Conservation (phyloP, 35 echinoderm and acorn worm genomes). For the Anneissia japonica region DNA sequence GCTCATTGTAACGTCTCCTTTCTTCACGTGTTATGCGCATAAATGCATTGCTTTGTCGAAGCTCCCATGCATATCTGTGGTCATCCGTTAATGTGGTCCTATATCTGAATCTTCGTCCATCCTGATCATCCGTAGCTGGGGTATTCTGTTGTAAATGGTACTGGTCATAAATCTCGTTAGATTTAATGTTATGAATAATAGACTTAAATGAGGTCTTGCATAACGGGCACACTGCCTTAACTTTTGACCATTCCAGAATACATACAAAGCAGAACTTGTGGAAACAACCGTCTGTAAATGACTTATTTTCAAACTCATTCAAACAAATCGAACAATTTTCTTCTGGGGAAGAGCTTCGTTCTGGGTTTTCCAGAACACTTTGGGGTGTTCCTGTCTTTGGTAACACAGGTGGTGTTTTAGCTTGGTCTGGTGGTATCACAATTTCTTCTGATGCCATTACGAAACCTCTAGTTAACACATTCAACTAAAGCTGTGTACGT, state of each 20-base stretch:
- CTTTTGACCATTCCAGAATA: conserved; percentile 85
- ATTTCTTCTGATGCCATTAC: neutral
- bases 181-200: conserved; percentile 88
- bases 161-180: conserved; percentile 87
- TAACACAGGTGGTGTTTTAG: neutral
- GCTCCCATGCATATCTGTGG: conserved; percentile 40
- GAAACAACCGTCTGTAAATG: conserved; percentile 89
- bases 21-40: conserved; percentile 22
- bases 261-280: conserved; percentile 88
- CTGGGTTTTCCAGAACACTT: conserved; percentile 1
- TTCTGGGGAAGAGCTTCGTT: conserved; percentile 43
- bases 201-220: conserved; percentile 91
- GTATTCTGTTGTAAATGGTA: conserved; percentile 39
- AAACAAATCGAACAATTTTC: conserved; percentile 85
- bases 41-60: conserved; percentile 43
- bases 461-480: neutral
- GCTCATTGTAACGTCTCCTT: conserved; percentile 9
- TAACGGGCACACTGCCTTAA: conserved; percentile 78
- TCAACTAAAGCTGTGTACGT: neutral
- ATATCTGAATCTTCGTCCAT: conserved; percentile 71
- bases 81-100: conserved; percentile 64
- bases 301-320: conserved; percentile 70
- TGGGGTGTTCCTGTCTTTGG: neutral
- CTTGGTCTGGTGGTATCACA: conserved; percentile 16
- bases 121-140: conserved; percentile 3